These are phyloP conservation scores for Formica exsecta DNA, from an alignment of 1,140 invertebrate species.

Conservation along the genomic window DNA sequence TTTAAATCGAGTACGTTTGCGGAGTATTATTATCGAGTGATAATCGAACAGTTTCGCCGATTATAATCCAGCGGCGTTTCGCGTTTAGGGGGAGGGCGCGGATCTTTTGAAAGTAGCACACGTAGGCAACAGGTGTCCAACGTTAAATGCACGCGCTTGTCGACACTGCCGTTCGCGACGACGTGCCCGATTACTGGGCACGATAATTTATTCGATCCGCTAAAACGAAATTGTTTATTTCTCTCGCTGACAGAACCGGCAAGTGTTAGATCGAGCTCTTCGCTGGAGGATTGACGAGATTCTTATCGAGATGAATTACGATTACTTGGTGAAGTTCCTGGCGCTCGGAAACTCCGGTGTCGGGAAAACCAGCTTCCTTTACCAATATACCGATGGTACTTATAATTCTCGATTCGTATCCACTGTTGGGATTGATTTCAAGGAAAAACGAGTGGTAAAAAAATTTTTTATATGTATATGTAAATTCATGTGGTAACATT, in stretches of 20 bases:
- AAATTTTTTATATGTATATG: neutral
- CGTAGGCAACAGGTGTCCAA: constrained; percentile 74
- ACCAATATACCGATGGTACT: constrained; percentile 97
- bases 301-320: constrained; percentile 92
- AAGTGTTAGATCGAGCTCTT: neutral
- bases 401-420: constrained; percentile 98
- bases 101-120: constrained; percentile 65
- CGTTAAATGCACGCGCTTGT: constrained; percentile 52
- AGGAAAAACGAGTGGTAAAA: constrained; percentile 97
- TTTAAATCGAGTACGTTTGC: neutral
- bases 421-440: constrained; percentile 99
- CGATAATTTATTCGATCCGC: neutral
- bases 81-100: constrained; percentile 14
- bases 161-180: neutral
- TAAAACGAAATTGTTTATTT: neutral
- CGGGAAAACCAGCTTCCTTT: constrained; percentile 97
- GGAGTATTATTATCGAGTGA: neutral
- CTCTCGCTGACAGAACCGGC: neutral
- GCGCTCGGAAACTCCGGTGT: constrained; percentile 97
- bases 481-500: constrained; percentile 41
- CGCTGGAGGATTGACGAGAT: too few species aligned
- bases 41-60: neutral
- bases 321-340: constrained; percentile 98
- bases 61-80: neutral
- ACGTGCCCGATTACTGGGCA: neutral